A percentile compares a stretch with the other conserved stretches of the same genome.
Evolutionary conservation across 2,888 invertebrate genomes (phyloP).

Genomic region (Geophilus truncorum): DNA sequence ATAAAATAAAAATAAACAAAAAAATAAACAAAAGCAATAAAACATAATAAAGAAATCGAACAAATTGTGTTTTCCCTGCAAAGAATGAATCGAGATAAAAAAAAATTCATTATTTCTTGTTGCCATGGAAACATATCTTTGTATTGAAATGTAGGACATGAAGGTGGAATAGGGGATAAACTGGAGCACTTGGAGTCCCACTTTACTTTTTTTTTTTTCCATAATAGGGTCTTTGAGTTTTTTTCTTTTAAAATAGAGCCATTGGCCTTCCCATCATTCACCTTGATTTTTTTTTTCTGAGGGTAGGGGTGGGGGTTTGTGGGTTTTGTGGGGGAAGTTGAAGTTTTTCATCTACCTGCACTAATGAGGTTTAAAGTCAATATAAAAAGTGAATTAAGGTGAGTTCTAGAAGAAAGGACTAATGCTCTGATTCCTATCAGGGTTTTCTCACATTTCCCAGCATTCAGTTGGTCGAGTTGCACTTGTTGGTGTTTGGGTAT

Average conservation of each 20-base stretch:
- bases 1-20: slow-evolving; percentile 55
- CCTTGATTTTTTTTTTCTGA: not conserved
- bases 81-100: not conserved
- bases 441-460: too few species aligned
- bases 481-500: too few species aligned
- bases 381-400: too few species aligned
- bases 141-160: not conserved
- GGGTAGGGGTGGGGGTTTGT: too few species aligned
- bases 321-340: too few species aligned
- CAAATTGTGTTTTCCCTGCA: not conserved
- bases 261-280: not conserved
- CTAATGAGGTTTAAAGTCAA: not conserved
- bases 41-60: not conserved
- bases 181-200: not conserved
- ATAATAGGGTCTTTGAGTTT: not conserved
- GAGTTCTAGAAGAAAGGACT: not conserved
- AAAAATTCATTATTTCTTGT: not conserved
- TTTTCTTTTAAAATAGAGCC: not conserved
- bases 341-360: too few species aligned
- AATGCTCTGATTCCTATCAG: not conserved
- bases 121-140: not conserved
- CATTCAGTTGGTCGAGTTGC: too few species aligned
- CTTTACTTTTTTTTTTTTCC: not conserved
- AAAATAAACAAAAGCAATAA: too few species aligned
- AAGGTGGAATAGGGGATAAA: not conserved